Evolutionary conservation across 2,113 vertebrate genomes (phyloP), one percentile per base, ranked within the genome.

Genomic region (Cephalopterus ornatus): DNA sequence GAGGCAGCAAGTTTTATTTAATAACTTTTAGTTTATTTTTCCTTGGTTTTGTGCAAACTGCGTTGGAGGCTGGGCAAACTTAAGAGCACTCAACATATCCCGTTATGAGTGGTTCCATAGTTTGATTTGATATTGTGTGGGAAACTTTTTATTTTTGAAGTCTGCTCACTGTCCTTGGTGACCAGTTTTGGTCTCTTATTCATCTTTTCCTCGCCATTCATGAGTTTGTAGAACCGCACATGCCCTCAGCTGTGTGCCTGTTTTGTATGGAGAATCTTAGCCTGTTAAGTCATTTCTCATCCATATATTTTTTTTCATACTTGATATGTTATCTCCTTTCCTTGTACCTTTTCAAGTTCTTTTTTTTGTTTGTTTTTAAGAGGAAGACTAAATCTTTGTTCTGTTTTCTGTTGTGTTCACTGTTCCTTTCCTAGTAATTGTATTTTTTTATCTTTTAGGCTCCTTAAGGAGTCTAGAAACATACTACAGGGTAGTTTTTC

Each of bases 81-180:
- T 56, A 16, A n/a, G 32, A 59, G 27, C 23, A 33, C 15, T 11
- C 0, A 1, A 16, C 5, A 5, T 11, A n/a, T 49, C 27, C 33
- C 6, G 2, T 46, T 67, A 30, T 0, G 0, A 46, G 21, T 50
- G 24, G 12, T 77, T 82, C 14, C 30, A 2, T 20, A 39, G n/a
- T 44, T 76, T 49, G 30, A 27, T 49, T 80, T 37, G 9, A 3
- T 59, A 14, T 18, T 55, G 6, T 33, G 3, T 70, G 79, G 68
- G 42, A 79, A 74, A 24, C 6, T 2, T 33, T 2, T 16, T 65
- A 3, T 4, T 77, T 92, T 88, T 83, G 24, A 65, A 49, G 23
- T 35, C 23, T 75, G 11, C 35, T 79, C 0, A 0, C 13, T 72
- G 26, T 59, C 24, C 11, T 39, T 5, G 44, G 15, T 50, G 32